phyloP scores from a whole-genome alignment of 2,113 vertebrate species.

The Atlantisia rogersi region DNA sequence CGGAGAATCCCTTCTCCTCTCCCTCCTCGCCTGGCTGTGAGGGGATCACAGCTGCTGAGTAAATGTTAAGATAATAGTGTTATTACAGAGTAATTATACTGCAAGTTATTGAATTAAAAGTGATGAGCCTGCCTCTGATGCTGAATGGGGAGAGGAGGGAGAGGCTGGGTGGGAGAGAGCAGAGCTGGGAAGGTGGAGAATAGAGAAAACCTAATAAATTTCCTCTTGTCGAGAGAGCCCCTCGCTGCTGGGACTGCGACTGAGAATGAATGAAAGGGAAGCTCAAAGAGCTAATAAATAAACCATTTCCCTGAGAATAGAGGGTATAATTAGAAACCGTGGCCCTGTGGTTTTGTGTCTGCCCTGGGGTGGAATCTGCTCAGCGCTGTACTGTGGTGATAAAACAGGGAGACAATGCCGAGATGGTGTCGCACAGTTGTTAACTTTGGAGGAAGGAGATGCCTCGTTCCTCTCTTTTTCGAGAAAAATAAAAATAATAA shows the following conservation, averaged over 20 bases:
- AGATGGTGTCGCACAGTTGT: constrained; percentile 21
- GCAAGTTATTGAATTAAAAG: constrained; percentile 73
- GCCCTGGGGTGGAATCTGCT: constrained; percentile 60
- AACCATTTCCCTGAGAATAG: constrained; percentile 64
- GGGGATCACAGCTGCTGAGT: constrained; percentile 65
- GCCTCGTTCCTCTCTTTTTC: background rate
- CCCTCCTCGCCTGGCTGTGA: background rate
- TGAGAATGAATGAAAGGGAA: constrained; percentile 52
- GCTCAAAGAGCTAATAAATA: constrained; percentile 68
- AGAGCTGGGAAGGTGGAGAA: background rate
- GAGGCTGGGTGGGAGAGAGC: background rate
- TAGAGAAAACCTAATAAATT: background rate
- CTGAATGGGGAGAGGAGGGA: background rate
- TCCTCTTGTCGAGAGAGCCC: constrained; percentile 35
- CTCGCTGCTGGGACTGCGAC: constrained; percentile 9
- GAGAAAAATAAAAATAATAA: background rate
- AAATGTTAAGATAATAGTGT: constrained; percentile 72
- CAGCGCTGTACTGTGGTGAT: background rate
- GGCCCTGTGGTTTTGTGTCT: constrained; percentile 47
- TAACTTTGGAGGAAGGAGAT: constrained; percentile 5
- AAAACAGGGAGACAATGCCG: constrained; percentile 31
- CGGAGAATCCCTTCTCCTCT: background rate
- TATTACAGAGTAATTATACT: constrained; percentile 71
- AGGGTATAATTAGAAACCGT: constrained; percentile 60
- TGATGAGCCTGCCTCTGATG: background rate